A percentile compares a stretch with the other conserved stretches of the same genome.
Evolutionary conservation across 2,113 vertebrate genomes (phyloP).

Genomic region (Podiceps cristatus): DNA sequence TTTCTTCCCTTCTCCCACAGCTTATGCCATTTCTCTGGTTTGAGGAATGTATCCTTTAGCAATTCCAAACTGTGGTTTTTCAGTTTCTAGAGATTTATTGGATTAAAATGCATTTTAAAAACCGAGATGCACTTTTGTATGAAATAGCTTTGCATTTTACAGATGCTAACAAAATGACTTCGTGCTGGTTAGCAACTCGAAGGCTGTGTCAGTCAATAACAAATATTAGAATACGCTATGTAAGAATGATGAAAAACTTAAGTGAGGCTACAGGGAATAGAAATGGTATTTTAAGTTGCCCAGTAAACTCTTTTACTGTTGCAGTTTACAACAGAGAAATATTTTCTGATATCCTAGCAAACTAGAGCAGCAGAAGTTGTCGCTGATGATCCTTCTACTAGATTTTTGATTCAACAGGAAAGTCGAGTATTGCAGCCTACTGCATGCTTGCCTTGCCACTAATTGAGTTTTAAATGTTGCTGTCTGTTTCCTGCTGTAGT

Average conservation of each 20-base stretch:
- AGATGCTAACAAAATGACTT: not conserved
- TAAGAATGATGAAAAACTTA: not conserved
- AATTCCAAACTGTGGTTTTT: not conserved
- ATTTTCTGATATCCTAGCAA: not conserved
- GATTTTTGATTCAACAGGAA: not conserved
- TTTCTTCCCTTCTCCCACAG: not conserved
- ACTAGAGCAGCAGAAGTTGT: not conserved
- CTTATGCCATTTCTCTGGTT: not conserved
- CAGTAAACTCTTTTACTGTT: not conserved
- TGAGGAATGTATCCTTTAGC: not conserved
- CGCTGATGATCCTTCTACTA: not conserved
- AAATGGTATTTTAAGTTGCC: not conserved
- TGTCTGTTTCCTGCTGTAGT: conserved; percentile 30
- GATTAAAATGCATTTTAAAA: not conserved
- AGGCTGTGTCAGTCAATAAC: not conserved
- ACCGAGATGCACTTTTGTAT: not conserved
- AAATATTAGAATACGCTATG: not conserved
- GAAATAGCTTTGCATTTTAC: not conserved
- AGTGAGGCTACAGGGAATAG: not conserved
- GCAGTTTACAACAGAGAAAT: not conserved
- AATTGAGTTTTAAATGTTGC: conserved; percentile 34
- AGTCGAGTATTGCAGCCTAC: not conserved
- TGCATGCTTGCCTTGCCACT: not conserved
- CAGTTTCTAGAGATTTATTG: not conserved
- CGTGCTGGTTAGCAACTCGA: not conserved